Conservation (phyloP, 1,140 invertebrate genomes). For the Homalodisca vitripennis region DNA sequence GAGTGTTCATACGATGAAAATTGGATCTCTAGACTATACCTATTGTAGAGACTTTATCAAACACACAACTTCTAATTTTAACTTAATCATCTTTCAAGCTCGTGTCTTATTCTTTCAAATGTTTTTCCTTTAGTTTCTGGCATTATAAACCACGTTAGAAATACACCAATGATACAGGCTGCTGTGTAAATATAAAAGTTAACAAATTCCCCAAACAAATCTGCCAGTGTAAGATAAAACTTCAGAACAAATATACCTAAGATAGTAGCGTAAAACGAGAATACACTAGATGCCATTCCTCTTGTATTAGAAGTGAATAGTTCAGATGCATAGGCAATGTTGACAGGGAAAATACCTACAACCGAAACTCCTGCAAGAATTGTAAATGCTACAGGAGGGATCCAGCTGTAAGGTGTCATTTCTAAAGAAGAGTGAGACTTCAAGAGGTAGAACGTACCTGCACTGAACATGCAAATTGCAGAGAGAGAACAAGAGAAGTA, state of each 20-base stretch:
- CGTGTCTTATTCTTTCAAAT: slow-evolving; percentile 47
- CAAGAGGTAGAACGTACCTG: slow-evolving; percentile 58
- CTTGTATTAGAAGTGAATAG: slow-evolving; percentile 70
- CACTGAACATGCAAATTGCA: slow-evolving; percentile 48
- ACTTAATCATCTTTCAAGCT: background rate
- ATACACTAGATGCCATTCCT: slow-evolving; percentile 65
- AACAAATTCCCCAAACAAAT: slow-evolving; percentile 52
- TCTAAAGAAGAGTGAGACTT: slow-evolving; percentile 53
- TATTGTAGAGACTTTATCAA: too few relatives aligned
- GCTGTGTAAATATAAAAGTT: slow-evolving; percentile 73
- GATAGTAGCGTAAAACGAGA: slow-evolving; percentile 66
- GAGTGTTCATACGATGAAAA: too few relatives aligned
- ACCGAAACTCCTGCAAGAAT: slow-evolving; percentile 68
- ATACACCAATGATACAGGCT: slow-evolving; percentile 59
- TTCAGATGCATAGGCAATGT: slow-evolving; percentile 70
- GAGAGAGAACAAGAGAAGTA: slow-evolving; percentile 40
- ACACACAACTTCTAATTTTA: too few relatives aligned
- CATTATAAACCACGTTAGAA: slow-evolving; percentile 63
- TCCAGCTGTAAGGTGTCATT: slow-evolving; percentile 51
- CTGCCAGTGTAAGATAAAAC: slow-evolving; percentile 59
- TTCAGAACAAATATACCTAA: slow-evolving; percentile 73
- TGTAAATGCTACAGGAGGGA: slow-evolving; percentile 65
- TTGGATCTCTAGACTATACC: too few relatives aligned
- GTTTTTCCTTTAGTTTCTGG: slow-evolving; percentile 84
- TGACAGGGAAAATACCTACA: slow-evolving; percentile 68